Evolutionary conservation across 2,888 invertebrate genomes (phyloP).

Genomic region (Leptogaster cylindrica): DNA sequence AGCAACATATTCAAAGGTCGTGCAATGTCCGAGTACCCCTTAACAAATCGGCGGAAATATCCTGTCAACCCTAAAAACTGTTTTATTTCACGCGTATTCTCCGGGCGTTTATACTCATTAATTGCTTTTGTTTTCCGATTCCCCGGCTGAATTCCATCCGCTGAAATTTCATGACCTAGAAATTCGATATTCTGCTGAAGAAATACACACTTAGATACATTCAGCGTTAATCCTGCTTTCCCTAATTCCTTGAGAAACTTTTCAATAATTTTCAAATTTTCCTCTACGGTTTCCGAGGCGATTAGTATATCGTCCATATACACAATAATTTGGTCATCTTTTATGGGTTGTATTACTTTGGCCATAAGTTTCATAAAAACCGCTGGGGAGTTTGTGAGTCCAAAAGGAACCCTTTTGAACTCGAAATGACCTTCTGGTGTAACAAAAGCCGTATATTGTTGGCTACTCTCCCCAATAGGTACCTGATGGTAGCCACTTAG

Average conservation of each 20-base stretch:
- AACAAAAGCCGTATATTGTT: conserved; percentile 49
- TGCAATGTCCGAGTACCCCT: background rate
- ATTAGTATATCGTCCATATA: conserved; percentile 24
- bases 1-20: background rate
- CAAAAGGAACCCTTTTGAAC: conserved; percentile 52
- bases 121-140: background rate
- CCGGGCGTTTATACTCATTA: background rate
- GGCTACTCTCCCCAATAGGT: background rate
- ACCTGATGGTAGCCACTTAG: conserved; percentile 43
- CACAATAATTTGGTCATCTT: background rate
- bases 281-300: background rate
- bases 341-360: background rate
- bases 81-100: background rate
- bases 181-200: background rate
- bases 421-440: conserved; percentile 52
- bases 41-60: conserved; percentile 1
- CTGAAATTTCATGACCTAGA: conserved; percentile 14
- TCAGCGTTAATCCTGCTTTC: background rate
- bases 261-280: background rate
- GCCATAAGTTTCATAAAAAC: conserved; percentile 44
- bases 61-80: background rate
- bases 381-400: conserved; percentile 51
- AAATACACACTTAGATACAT: background rate
- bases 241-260: background rate
- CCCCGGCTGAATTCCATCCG: background rate